Conservation (phyloP, 2,113 vertebrate species). For the Vulpes lagopus region DNA sequence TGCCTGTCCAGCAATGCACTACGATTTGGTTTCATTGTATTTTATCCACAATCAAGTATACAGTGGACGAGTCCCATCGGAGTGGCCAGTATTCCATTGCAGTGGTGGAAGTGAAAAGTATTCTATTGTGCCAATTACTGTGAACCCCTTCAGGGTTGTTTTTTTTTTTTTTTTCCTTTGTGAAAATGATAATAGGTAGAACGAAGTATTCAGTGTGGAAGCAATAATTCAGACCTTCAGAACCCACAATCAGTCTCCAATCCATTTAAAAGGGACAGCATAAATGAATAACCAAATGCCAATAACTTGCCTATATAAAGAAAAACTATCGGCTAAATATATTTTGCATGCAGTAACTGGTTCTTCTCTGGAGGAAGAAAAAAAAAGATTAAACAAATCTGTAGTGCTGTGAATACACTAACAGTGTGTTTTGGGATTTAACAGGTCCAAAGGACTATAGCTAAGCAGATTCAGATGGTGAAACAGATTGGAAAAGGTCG, state of each 20-base stretch:
- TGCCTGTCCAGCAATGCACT: background rate
- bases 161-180: background rate
- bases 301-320: conserved; percentile 4
- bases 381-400: conserved; percentile 11
- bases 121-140: background rate
- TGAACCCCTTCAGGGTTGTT: background rate
- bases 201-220: background rate
- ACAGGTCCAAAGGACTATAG: conserved; percentile 98
- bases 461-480: conserved; percentile 99
- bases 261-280: background rate
- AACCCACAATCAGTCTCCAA: background rate
- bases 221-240: background rate
- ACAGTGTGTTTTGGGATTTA: conserved; percentile 61
- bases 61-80: background rate
- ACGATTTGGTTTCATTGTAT: background rate
- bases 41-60: background rate
- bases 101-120: background rate
- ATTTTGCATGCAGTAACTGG: conserved; percentile 23
- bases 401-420: background rate
- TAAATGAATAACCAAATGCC: background rate
- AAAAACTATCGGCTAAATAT: background rate
- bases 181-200: background rate
- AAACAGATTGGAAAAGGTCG: conserved; percentile 98
- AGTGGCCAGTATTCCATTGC: background rate
- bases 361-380: background rate